A percentile compares a stretch with the other conserved stretches of the same genome.
Evolutionary conservation across 2,797 vertebrate genomes (phyloP).

Genomic region (Gymnodraco acuticeps): DNA sequence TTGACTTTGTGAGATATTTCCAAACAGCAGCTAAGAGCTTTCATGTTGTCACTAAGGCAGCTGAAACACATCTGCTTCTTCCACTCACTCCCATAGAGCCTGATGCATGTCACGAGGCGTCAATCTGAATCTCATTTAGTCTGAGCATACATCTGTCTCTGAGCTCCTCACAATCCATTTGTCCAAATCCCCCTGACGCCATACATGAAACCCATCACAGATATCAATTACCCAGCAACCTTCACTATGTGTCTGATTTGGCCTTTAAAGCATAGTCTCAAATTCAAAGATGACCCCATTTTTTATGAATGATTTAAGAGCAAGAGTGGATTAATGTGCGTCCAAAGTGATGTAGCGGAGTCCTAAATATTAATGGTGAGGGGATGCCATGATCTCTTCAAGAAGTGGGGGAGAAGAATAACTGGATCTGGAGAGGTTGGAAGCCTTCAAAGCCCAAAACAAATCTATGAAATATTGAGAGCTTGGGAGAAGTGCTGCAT

Average conservation of each 20-base stretch:
- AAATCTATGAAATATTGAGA: conserved; percentile 71
- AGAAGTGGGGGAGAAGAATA: conserved; percentile 51
- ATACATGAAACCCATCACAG: conserved; percentile 53
- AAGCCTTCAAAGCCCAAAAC: conserved; percentile 67
- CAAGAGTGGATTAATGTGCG: conserved; percentile 60
- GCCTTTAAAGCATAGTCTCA: conserved; percentile 50
- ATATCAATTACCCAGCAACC: conserved; percentile 69
- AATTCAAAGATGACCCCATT: conserved; percentile 65
- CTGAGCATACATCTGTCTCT: conserved; percentile 40
- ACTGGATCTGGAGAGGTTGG: conserved; percentile 54
- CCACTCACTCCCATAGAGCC: conserved; percentile 36
- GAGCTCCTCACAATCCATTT: conserved; percentile 39
- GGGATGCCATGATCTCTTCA: conserved; percentile 41
- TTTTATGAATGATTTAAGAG: conserved; percentile 73
- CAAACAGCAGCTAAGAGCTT: conserved; percentile 30
- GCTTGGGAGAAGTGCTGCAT: conserved; percentile 35
- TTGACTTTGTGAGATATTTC: conserved; percentile 7
- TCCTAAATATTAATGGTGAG: conserved; percentile 78
- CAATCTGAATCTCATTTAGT: conserved; percentile 49
- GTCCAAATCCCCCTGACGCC: conserved; percentile 38
- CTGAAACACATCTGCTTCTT: conserved; percentile 67
- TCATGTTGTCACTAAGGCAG: conserved; percentile 57
- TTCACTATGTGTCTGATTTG: conserved; percentile 50
- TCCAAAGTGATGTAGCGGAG: conserved; percentile 62
- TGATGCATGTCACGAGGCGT: conserved; percentile 10